Conservation (phyloP, 37 sponge, comb jelly and placozoan species). For the Mnemiopsis leidyi region DNA sequence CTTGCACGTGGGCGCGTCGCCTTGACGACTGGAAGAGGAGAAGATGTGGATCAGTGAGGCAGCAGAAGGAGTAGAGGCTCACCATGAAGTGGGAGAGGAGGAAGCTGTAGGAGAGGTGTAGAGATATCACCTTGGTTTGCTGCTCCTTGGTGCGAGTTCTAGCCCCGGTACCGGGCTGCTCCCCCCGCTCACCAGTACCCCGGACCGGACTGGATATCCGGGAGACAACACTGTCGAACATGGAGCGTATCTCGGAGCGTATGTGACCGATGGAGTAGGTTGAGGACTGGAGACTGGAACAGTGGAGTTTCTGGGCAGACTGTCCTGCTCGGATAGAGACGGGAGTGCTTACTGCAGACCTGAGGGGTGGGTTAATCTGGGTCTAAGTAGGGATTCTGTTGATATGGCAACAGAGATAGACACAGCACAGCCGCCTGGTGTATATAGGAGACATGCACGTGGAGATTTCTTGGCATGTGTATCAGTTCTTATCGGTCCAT, state of each 20-base stretch:
- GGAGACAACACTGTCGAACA: background rate
- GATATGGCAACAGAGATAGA: background rate
- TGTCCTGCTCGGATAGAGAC: background rate
- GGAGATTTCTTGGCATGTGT: too few species aligned
- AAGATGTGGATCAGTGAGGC: background rate
- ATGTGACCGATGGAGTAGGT: background rate
- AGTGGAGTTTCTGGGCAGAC: background rate
- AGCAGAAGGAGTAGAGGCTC: background rate
- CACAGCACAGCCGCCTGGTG: too few species aligned
- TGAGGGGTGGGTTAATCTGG: background rate
- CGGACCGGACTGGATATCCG: background rate
- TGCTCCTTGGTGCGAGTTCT: constrained; percentile 40
- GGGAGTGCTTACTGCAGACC: constrained; percentile 46
- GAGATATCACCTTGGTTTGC: constrained; percentile 19
- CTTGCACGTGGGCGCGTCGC: background rate
- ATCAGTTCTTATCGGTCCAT: too few species aligned
- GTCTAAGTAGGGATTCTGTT: background rate
- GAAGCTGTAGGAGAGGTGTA: constrained; percentile 35
- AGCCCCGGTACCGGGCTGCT: background rate
- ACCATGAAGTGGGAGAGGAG: constrained; percentile 15
- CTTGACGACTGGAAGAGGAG: background rate
- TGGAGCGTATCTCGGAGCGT: background rate
- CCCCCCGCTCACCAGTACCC: background rate
- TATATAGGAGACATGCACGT: too few species aligned
- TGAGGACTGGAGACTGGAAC: background rate